Evolutionary conservation across 2,113 vertebrate species (phyloP), one percentile per base, ranked within the genome.

Genomic region (Polyodon spathula): DNA sequence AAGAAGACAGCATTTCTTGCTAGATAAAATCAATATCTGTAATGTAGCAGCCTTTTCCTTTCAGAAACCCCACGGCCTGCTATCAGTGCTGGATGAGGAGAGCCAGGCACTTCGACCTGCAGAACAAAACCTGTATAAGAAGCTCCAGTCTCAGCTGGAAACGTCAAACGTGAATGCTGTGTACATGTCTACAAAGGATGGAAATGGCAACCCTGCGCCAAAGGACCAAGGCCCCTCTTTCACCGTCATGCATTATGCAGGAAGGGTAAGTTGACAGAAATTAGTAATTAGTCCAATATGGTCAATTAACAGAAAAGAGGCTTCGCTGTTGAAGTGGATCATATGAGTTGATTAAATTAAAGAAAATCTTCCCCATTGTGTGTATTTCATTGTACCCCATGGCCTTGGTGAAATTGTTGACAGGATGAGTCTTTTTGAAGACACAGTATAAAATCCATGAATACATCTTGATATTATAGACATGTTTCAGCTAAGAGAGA

Each of bases 1-100:
- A 44, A 7, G 4, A 12, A 44, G 7, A 44, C 42, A 44, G 11
- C 4, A 14, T 50, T 4, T 50, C 2, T 5, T 50, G 12, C 48
- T 50, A 27, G 27, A 27, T 27, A 27, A 27, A 27, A 27, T 59
- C 37, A 56, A 12, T 59, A 37, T 59, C 11, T 58, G 63, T 37
- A 58, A 37, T 41, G 6, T 1, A n/a, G 27, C 1, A 53, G 27
- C 41, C n/a, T 72, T 69, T 74, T 50, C 40, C 4, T 82, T 81
- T 61, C 82, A 97, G 93, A 94, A 86, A 67, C 94, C 95, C 11
- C 89, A 88, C 62, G 94, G 95, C 9, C 83, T 97, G 78, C 80
- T 98, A 63, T 88, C 84, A 41, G 62, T 93, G 66, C 68, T 98
- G 68, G 93, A 97, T 72, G 95, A 98, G 76, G 93, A 97, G 85